Conservation (phyloP, 2,113 vertebrate genomes). For the Equus quagga region DNA sequence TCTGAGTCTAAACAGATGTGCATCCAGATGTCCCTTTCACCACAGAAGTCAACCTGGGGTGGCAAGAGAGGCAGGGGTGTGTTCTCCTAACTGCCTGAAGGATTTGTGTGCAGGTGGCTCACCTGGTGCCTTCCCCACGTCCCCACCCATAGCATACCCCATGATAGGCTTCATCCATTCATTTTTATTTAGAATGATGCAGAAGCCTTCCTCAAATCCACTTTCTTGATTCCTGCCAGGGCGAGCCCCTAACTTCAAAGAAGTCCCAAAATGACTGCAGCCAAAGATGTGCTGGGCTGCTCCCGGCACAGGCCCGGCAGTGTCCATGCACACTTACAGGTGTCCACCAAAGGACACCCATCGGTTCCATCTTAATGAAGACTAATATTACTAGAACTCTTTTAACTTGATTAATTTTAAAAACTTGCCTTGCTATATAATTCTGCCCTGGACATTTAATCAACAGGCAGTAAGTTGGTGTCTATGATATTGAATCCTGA, state of each 20-base stretch:
- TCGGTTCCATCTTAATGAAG: background rate
- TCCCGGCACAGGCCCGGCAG: background rate
- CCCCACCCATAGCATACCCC: background rate
- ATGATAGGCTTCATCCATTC: background rate
- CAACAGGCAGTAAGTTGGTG: background rate
- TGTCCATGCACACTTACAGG: background rate
- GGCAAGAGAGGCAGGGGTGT: background rate
- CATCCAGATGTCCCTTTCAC: background rate
- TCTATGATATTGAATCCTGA: background rate
- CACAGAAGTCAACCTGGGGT: background rate
- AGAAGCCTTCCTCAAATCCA: background rate
- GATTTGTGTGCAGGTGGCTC: background rate
- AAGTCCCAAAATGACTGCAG: background rate
- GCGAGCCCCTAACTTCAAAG: background rate
- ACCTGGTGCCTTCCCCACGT: background rate
- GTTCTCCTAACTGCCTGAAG: background rate
- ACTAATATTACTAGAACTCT: background rate
- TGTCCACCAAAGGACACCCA: background rate
- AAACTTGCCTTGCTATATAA: background rate
- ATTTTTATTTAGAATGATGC: background rate
- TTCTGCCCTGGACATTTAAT: background rate
- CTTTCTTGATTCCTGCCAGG: background rate
- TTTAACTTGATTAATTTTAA: constrained; percentile 21
- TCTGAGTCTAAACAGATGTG: background rate
- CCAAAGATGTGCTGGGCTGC: background rate